Percentiles rank a stretch among this genome's conserved stretches.
Conservation (phyloP, 1,140 invertebrate species). For the Bombus affinis region DNA sequence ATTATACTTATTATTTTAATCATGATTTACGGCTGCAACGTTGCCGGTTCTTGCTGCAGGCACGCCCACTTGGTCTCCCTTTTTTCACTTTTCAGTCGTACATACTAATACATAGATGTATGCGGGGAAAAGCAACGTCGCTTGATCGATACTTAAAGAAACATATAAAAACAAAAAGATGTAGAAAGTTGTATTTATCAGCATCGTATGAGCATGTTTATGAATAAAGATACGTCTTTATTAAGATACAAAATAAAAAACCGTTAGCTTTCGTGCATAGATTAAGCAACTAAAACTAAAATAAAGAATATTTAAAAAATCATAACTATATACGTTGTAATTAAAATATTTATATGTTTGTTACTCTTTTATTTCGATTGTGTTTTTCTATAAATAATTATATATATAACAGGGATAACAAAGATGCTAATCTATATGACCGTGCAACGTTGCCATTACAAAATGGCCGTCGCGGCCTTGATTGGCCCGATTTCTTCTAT, state of each 20-base stretch:
- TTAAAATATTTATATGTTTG: not conserved
- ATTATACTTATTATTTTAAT: constrained; percentile 83
- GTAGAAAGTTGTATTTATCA: constrained; percentile 21
- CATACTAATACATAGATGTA: constrained; percentile 58
- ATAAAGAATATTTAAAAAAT: not conserved
- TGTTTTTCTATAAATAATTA: not conserved
- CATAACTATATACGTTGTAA: not conserved
- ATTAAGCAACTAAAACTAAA: not conserved
- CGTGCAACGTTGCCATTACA: constrained; percentile 66
- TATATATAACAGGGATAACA: not conserved
- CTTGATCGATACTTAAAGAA: constrained; percentile 72
- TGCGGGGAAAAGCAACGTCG: constrained; percentile 55
- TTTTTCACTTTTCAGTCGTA: constrained; percentile 63
- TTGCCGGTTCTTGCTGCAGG: constrained; percentile 75
- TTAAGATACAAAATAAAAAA: not conserved
- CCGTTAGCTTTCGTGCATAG: not conserved
- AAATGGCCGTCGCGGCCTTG: constrained; percentile 57
- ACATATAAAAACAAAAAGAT: constrained; percentile 59
- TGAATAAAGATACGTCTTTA: not conserved
- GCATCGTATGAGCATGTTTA: not conserved
- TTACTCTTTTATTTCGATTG: not conserved
- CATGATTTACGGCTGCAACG: constrained; percentile 80
- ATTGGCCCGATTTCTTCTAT: constrained; percentile 50
- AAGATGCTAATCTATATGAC: not conserved
- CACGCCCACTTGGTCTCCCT: constrained; percentile 76